Conservation (phyloP, 2,113 vertebrate genomes). For the Phaethon lepturus region DNA sequence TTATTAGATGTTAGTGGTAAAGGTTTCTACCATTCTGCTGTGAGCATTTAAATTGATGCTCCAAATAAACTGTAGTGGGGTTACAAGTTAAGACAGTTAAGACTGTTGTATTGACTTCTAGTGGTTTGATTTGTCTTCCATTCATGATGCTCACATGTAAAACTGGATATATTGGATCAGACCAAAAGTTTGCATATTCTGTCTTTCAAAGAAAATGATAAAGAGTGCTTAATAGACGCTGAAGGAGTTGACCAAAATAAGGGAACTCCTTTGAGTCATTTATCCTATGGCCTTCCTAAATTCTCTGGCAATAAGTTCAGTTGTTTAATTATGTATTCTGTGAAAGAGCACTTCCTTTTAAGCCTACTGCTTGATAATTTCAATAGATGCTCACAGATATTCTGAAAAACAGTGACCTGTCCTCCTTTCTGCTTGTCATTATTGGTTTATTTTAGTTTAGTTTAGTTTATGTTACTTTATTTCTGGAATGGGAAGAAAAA, state of each 20-base stretch:
- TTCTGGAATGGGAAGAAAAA: background rate
- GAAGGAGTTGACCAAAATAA: background rate
- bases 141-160: background rate
- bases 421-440: background rate
- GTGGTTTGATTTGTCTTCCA: background rate
- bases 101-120: background rate
- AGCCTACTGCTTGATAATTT: background rate
- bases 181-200: background rate
- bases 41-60: background rate
- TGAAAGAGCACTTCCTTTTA: background rate
- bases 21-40: background rate
- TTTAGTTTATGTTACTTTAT: background rate
- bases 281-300: background rate
- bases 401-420: background rate
- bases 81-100: background rate
- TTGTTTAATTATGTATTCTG: background rate
- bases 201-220: background rate
- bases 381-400: background rate
- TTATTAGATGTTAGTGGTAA: background rate
- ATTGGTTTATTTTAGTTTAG: background rate
- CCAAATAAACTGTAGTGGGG: background rate
- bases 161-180: background rate
- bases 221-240: background rate
- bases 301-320: background rate
- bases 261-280: background rate